A percentile compares a stretch with the other conserved stretches of the same genome.
phyloP scores from a whole-genome alignment of 2,888 invertebrate genomes.

The Mimumesa dahlbomi region DNA sequence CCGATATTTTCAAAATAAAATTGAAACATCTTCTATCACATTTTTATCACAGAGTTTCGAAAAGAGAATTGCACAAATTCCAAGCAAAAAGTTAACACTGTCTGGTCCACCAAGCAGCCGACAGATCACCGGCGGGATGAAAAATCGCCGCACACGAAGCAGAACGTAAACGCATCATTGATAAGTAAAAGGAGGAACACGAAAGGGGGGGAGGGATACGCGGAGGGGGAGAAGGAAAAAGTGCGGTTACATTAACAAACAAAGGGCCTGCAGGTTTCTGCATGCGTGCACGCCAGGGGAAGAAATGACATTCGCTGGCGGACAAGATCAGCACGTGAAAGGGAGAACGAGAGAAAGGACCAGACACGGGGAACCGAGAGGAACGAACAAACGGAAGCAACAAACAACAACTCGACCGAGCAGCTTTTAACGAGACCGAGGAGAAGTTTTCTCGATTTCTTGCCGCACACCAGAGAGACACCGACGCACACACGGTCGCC shows the following conservation, averaged over 20 bases:
- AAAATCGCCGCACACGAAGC: conserved; percentile 63
- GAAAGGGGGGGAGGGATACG: background rate
- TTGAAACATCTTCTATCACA: too few relatives aligned
- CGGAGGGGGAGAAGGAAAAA: conserved; percentile 50
- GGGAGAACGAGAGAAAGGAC: conserved; percentile 1
- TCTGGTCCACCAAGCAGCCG: background rate
- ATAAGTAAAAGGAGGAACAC: conserved; percentile 8
- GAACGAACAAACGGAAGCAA: conserved; percentile 49
- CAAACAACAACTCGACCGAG: conserved; percentile 39
- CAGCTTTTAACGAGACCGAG: conserved; percentile 49
- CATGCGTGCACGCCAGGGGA: conserved; percentile 40
- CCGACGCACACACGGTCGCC: conserved; percentile 39
- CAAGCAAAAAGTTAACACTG: conserved; percentile 21
- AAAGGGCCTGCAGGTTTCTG: conserved; percentile 65
- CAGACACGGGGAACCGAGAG: background rate
- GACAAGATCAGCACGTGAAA: conserved; percentile 38
- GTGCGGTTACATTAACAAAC: conserved; percentile 73
- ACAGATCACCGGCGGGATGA: conserved; percentile 22
- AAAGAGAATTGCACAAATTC: too few relatives aligned
- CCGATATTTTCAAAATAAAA: too few relatives aligned
- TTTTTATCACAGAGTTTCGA: too few relatives aligned
- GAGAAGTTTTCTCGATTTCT: conserved; percentile 46
- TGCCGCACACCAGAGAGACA: conserved; percentile 20
- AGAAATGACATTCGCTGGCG: conserved; percentile 60
- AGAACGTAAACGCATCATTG: conserved; percentile 28